Conservation (phyloP, 1,140 invertebrate genomes). For the Chironomus striatipennis region DNA sequence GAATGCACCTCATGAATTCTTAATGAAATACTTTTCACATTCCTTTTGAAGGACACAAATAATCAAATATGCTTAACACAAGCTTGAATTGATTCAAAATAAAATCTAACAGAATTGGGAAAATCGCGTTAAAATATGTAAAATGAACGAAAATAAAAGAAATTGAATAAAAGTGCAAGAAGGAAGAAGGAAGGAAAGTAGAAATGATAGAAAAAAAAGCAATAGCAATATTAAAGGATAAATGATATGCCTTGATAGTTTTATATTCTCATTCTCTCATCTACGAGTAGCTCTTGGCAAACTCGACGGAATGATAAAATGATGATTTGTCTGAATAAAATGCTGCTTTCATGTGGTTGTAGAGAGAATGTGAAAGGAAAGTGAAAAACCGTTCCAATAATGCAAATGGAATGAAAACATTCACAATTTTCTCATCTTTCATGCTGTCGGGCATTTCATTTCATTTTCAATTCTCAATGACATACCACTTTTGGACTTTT, state of each 20-base stretch:
- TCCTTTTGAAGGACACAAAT: too few relatives aligned
- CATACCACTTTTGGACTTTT: too few relatives aligned
- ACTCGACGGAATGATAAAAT: not conserved
- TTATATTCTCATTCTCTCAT: not conserved
- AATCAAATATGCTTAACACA: too few relatives aligned
- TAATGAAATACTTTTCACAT: too few relatives aligned
- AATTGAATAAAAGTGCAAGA: too few relatives aligned
- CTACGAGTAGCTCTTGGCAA: not conserved
- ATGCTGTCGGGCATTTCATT: not conserved
- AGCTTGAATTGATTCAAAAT: not conserved
- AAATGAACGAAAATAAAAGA: not conserved
- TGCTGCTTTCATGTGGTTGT: too few relatives aligned
- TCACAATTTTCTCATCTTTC: not conserved
- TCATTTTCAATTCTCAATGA: not conserved
- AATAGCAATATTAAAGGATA: conserved; percentile 16
- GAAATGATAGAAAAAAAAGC: not conserved
- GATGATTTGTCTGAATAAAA: not conserved
- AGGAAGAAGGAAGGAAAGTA: too few relatives aligned
- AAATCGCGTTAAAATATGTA: not conserved
- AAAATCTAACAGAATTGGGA: not conserved
- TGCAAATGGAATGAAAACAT: conserved; percentile 20
- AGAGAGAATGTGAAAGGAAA: not conserved
- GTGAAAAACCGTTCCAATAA: not conserved
- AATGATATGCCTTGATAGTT: conserved; percentile 18
- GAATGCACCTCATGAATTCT: too few relatives aligned